These are phyloP conservation scores for Lepidurus couesii DNA, from an alignment of 1,140 invertebrate genomes.

Conservation along the genomic window DNA sequence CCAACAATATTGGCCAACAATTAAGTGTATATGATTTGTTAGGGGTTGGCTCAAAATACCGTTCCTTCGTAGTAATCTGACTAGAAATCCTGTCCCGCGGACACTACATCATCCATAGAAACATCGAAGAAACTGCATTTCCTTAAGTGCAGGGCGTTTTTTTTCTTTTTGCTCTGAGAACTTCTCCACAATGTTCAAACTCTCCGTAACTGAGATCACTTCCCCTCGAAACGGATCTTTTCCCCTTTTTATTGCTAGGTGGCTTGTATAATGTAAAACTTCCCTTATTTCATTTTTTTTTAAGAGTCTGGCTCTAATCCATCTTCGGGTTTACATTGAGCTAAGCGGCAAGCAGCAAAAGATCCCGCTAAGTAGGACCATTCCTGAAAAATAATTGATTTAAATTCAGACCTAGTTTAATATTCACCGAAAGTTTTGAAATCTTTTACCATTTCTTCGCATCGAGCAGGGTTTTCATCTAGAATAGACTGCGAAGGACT, in stretches of 20 bases:
- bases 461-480: conserved; percentile 35
- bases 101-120: not conserved
- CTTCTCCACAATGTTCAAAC: not conserved
- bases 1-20: conserved; percentile 19
- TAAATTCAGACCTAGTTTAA: not conserved
- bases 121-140: not conserved
- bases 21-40: not conserved
- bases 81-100: not conserved
- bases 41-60: not conserved
- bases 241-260: conserved; percentile 2
- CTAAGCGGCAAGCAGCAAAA: conserved; percentile 25
- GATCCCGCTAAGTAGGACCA: conserved; percentile 25
- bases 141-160: not conserved
- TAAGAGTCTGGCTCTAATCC: not conserved
- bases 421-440: conserved; percentile 7
- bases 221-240: not conserved
- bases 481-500: conserved; percentile 36
- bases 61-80: not conserved
- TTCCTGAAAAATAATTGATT: not conserved
- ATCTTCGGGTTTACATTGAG: not conserved
- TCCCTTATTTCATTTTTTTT: not conserved
- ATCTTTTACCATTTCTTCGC: conserved; percentile 22
- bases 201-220: not conserved
- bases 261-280: not conserved
- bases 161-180: not conserved